Evolutionary conservation across 1,140 invertebrate genomes (phyloP).

Genomic region (Lordiphosa stackelbergi): DNA sequence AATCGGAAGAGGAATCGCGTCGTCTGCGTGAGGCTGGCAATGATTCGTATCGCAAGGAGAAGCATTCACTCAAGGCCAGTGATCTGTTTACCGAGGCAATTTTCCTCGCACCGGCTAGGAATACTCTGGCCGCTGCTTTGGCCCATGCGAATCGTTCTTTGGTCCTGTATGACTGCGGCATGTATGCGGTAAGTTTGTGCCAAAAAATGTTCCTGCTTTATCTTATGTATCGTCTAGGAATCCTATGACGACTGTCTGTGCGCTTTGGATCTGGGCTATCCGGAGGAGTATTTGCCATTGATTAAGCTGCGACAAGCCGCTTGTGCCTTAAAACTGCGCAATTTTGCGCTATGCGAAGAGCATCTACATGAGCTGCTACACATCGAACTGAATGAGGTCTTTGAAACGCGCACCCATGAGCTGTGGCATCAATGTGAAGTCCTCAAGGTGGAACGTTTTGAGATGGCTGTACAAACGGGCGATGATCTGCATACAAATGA

Average conservation of each 20-base stretch:
- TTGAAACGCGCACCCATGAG: conserved; percentile 57
- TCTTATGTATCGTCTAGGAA: conserved; percentile 22
- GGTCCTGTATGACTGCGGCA: conserved; percentile 54
- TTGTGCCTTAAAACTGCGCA: conserved; percentile 68
- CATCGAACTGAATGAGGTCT: conserved; percentile 63
- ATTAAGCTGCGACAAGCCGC: conserved; percentile 67
- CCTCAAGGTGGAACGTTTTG: conserved; percentile 53
- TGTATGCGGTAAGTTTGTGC: conserved; percentile 46
- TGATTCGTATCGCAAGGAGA: conserved; percentile 61
- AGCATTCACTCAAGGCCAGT: conserved; percentile 57
- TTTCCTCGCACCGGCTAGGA: conserved; percentile 48
- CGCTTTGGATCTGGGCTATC: conserved; percentile 58
- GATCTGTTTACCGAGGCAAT: conserved; percentile 63
- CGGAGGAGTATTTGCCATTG: conserved; percentile 57
- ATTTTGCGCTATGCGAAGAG: conserved; percentile 59
- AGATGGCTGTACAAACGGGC: conserved; percentile 58
- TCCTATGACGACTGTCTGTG: conserved; percentile 63
- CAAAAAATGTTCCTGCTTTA: neutral
- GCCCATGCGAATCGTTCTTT: conserved; percentile 60
- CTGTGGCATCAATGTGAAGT: conserved; percentile 62
- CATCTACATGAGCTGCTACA: conserved; percentile 60
- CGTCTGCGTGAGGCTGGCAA: conserved; percentile 62
- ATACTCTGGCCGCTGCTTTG: conserved; percentile 52
- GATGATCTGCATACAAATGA: conserved; percentile 50
- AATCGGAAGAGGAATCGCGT: conserved; percentile 62